Evolutionary conservation across 2,888 invertebrate genomes (phyloP).

Genomic region (Sipha maydis): DNA sequence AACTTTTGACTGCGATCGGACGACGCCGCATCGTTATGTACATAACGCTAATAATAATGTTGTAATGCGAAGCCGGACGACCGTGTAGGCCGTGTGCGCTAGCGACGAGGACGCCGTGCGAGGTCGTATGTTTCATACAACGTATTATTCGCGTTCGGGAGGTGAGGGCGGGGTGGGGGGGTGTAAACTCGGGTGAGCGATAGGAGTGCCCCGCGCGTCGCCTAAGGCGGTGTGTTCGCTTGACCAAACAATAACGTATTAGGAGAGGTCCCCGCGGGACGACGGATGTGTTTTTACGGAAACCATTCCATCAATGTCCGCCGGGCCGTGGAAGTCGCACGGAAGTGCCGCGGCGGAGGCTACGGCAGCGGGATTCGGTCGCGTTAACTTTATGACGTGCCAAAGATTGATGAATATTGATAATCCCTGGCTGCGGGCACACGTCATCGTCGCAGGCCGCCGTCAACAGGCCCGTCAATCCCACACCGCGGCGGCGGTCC

Average conservation of each 20-base stretch:
- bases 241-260: slow-evolving; percentile 55
- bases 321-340: slow-evolving; percentile 38
- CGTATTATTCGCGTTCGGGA: not conserved
- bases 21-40: too few species aligned
- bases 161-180: too few species aligned
- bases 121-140: not conserved
- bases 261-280: slow-evolving; percentile 31
- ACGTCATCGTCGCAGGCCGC: slow-evolving; percentile 23
- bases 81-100: not conserved
- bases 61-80: not conserved
- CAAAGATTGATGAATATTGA: slow-evolving; percentile 62
- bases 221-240: not conserved
- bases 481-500: not conserved
- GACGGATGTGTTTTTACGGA: slow-evolving; percentile 37
- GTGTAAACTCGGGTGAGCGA: slow-evolving; percentile 21
- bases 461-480: not conserved
- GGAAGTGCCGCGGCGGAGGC: not conserved
- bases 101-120: not conserved
- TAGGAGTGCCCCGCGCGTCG: slow-evolving; percentile 14
- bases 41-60: too few species aligned
- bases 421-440: slow-evolving; percentile 3
- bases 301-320: slow-evolving; percentile 61
- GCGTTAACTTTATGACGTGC: slow-evolving; percentile 59
- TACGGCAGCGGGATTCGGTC: slow-evolving; percentile 25
- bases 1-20: too few species aligned